Conservation (phyloP, 1,140 invertebrate species). For the Hycleus phaleratus region DNA sequence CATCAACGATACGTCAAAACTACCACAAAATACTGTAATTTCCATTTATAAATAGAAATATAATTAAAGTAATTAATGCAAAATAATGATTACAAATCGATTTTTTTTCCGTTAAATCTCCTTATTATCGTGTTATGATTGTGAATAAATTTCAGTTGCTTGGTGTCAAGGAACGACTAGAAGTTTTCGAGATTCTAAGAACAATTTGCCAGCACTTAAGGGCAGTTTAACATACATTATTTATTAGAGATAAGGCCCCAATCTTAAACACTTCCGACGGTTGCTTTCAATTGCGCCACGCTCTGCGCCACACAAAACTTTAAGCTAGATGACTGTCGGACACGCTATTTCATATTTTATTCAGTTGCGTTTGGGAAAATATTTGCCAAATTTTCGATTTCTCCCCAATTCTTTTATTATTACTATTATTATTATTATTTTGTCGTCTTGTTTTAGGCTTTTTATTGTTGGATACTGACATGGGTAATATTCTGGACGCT, state of each 20-base stretch:
- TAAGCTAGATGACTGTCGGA: conserved; percentile 6
- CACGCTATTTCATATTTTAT: conserved; percentile 11
- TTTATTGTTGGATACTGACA: neutral
- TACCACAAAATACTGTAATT: too few species aligned
- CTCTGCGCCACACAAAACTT: conserved; percentile 3
- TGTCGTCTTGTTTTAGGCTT: too few species aligned
- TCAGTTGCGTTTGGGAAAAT: too few species aligned
- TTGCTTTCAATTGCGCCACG: conserved; percentile 37
- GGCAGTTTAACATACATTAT: conserved; percentile 41
- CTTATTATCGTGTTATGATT: neutral
- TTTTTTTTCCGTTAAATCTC: too few species aligned
- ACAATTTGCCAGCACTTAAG: conserved; percentile 41
- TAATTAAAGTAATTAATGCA: too few species aligned
- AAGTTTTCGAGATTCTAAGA: conserved; percentile 26
- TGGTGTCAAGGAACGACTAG: conserved; percentile 23
- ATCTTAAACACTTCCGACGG: conserved; percentile 39
- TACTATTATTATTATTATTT: too few species aligned
- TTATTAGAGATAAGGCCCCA: conserved; percentile 34
- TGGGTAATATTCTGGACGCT: too few species aligned
- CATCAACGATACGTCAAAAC: too few species aligned
- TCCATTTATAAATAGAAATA: too few species aligned
- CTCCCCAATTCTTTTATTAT: too few species aligned
- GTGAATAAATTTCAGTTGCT: conserved; percentile 27
- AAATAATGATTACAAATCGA: too few species aligned
- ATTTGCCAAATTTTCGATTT: too few species aligned